These are phyloP conservation scores for Epinotia ramella DNA, from an alignment of 2,888 invertebrate species.

Conservation along the genomic window DNA sequence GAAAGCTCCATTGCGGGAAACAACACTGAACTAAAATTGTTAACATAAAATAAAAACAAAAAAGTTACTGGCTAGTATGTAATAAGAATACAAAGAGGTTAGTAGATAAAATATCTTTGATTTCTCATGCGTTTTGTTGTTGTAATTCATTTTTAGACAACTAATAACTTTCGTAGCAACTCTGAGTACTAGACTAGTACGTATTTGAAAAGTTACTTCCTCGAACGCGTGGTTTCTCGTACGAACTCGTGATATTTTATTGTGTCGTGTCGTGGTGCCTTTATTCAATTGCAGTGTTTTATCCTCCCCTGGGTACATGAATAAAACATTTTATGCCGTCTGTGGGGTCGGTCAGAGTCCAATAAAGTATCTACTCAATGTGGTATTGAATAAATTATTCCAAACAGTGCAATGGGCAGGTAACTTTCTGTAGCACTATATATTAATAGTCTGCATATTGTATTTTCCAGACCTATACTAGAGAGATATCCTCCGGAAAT, in stretches of 20 bases:
- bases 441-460: background rate
- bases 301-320: conserved; percentile 10
- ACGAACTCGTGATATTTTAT: background rate
- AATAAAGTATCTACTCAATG: conserved; percentile 23
- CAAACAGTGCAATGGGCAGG: conserved; percentile 15
- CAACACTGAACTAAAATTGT: too few relatives aligned
- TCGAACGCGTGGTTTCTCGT: background rate
- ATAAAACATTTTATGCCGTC: conserved; percentile 14
- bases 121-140: too few relatives aligned
- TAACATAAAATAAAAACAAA: too few relatives aligned
- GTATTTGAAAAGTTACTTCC: conserved; percentile 14
- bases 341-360: conserved; percentile 14
- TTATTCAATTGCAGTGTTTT: conserved; percentile 20
- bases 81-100: too few relatives aligned
- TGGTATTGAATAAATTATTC: conserved; percentile 22
- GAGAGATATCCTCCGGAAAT: conserved; percentile 16
- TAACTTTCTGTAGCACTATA: conserved; percentile 2
- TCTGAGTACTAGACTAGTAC: background rate
- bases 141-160: too few relatives aligned
- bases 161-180: too few relatives aligned
- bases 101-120: too few relatives aligned
- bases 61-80: too few relatives aligned
- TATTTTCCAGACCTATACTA: background rate
- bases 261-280: background rate
- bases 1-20: too few relatives aligned